Conservation (phyloP, 2,797 vertebrate genomes). For the Bryconaethiops microstoma region DNA sequence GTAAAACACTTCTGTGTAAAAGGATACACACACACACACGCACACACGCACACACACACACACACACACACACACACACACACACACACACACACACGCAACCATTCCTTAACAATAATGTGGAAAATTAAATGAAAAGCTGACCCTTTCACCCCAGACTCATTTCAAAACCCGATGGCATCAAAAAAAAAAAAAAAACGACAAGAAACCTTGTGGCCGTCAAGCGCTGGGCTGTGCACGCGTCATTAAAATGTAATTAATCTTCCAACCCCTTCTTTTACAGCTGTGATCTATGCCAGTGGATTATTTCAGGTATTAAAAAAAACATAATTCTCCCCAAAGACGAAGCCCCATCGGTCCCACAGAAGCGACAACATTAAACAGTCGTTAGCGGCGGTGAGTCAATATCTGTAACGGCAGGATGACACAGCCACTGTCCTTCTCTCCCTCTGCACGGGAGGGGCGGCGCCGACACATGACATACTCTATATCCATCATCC, state of each 20-base stretch:
- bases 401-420: not conserved
- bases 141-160: not conserved
- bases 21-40: too few relatives aligned
- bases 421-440: not conserved
- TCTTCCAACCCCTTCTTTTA: not conserved
- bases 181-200: not conserved
- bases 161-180: not conserved
- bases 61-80: too few relatives aligned
- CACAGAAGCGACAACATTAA: slow-evolving; percentile 4
- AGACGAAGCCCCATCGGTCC: not conserved
- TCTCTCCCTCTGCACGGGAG: not conserved
- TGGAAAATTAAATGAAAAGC: not conserved
- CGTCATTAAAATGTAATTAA: slow-evolving; percentile 9
- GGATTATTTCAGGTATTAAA: slow-evolving; percentile 19
- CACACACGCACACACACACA: too few relatives aligned
- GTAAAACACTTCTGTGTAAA: not conserved
- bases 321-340: not conserved
- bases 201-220: not conserved
- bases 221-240: not conserved
- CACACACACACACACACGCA: too few relatives aligned
- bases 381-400: not conserved
- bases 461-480: too few relatives aligned
- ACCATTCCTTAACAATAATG: not conserved
- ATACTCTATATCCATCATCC: not conserved
- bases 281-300: not conserved